phyloP scores from a whole-genome alignment of 2,888 invertebrate species.

The Criorhina ranunculi region DNA sequence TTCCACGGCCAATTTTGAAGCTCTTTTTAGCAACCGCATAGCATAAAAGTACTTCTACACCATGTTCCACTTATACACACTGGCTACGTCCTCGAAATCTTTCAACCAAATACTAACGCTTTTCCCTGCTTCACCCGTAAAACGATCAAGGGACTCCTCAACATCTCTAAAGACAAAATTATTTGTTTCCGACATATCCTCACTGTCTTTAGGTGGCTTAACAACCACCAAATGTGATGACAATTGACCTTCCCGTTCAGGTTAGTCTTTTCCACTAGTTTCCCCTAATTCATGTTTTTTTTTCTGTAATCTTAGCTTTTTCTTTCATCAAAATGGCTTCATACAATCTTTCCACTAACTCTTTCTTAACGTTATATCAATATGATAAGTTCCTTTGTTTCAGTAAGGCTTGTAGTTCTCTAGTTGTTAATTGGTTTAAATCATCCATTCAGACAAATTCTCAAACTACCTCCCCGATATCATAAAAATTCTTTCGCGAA shows the following conservation, averaged over 20 bases:
- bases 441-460: too few relatives aligned
- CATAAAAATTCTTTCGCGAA: too few relatives aligned
- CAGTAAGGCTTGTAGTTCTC: too few relatives aligned
- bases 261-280: background rate
- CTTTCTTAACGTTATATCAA: too few relatives aligned
- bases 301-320: too few relatives aligned
- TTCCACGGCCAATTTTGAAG: constrained; percentile 15
- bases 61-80: constrained; percentile 50
- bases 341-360: too few relatives aligned
- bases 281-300: too few relatives aligned
- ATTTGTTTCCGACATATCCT: constrained; percentile 36
- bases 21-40: constrained; percentile 48
- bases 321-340: too few relatives aligned
- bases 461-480: too few relatives aligned
- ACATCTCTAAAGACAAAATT: constrained; percentile 54
- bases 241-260: too few relatives aligned
- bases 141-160: constrained; percentile 51
- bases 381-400: too few relatives aligned
- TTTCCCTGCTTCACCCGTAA: constrained; percentile 43
- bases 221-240: constrained; percentile 21
- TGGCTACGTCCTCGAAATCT: constrained; percentile 49
- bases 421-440: too few relatives aligned
- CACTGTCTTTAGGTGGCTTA: background rate
- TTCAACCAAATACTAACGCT: constrained; percentile 25
- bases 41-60: constrained; percentile 57